Evolutionary conservation across 2,888 invertebrate genomes (phyloP).

Genomic region (Desoria tigrina): DNA sequence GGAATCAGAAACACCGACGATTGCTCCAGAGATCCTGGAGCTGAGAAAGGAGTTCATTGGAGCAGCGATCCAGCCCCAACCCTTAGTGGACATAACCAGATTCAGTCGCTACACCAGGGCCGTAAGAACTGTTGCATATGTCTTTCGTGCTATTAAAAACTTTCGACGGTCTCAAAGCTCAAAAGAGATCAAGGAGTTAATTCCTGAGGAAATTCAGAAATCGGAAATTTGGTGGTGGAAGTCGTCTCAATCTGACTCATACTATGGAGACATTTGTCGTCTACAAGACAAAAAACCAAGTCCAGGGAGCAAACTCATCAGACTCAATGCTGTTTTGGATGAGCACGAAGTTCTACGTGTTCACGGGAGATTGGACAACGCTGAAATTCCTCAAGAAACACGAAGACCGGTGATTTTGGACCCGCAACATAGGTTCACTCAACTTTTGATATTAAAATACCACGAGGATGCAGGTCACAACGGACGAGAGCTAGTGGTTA

Average conservation of each 20-base stretch:
- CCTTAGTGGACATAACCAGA: neutral
- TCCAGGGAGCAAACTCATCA: neutral
- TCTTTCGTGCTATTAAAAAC: neutral
- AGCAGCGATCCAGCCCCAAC: neutral
- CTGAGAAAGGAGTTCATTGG: too few relatives aligned
- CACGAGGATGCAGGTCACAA: constrained; percentile 23
- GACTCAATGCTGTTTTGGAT: constrained; percentile 13
- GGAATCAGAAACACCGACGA: neutral
- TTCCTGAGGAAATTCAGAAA: neutral
- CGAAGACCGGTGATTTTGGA: constrained; percentile 25
- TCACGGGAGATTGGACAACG: neutral
- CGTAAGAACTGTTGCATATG: neutral
- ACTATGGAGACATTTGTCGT: constrained; percentile 13
- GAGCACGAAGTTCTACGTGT: constrained; percentile 2
- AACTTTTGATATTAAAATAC: constrained; percentile 7
- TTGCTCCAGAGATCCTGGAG: too few relatives aligned
- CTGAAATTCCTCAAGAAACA: neutral
- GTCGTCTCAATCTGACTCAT: constrained; percentile 13
- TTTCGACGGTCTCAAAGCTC: too few relatives aligned
- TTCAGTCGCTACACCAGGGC: neutral
- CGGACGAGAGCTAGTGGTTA: constrained; percentile 20
- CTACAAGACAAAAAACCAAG: neutral
- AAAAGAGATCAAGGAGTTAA: too few relatives aligned
- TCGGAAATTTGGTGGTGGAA: neutral
- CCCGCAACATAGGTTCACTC: constrained; percentile 15